Conservation (phyloP, 1,140 invertebrate genomes). For the Diploscapter pachys region DNA sequence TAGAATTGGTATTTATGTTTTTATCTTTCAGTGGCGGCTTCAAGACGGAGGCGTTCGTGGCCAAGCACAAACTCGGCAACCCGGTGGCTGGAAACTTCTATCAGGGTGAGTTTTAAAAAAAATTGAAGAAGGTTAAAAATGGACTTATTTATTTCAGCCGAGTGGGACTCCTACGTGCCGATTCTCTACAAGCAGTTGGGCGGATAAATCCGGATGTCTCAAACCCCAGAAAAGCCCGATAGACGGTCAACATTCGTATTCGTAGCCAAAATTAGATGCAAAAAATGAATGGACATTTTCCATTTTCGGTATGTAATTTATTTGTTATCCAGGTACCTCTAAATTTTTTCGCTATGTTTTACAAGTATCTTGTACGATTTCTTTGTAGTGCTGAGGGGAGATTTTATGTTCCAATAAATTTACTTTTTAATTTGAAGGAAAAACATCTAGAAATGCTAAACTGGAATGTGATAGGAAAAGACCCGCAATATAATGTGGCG, state of each 20-base stretch:
- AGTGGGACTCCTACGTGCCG: slow-evolving; percentile 86
- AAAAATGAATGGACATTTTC: neutral
- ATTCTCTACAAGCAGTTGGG: slow-evolving; percentile 63
- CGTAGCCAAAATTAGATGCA: too few species aligned
- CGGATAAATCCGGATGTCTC: slow-evolving; percentile 10
- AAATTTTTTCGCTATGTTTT: neutral
- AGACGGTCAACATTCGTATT: too few species aligned
- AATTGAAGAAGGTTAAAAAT: slow-evolving; percentile 3
- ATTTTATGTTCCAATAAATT: too few species aligned
- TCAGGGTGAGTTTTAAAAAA: slow-evolving; percentile 50
- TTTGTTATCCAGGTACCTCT: neutral
- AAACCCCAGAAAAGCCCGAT: too few species aligned
- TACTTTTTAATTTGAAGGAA: too few species aligned
- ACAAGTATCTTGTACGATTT: too few species aligned
- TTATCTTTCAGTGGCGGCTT: slow-evolving; percentile 65
- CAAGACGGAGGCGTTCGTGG: slow-evolving; percentile 75
- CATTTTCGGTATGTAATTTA: neutral
- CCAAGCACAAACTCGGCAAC: slow-evolving; percentile 74
- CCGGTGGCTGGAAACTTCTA: slow-evolving; percentile 84
- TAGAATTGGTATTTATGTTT: too few species aligned
- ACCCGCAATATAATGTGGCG: too few species aligned
- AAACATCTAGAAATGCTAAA: too few species aligned
- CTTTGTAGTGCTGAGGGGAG: too few species aligned
- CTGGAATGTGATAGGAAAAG: too few species aligned
- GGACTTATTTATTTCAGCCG: slow-evolving; percentile 62